Evolutionary conservation across 2,888 invertebrate species (phyloP), one percentile per base, ranked within the genome.

Genomic region (Calliphora vomitoria): DNA sequence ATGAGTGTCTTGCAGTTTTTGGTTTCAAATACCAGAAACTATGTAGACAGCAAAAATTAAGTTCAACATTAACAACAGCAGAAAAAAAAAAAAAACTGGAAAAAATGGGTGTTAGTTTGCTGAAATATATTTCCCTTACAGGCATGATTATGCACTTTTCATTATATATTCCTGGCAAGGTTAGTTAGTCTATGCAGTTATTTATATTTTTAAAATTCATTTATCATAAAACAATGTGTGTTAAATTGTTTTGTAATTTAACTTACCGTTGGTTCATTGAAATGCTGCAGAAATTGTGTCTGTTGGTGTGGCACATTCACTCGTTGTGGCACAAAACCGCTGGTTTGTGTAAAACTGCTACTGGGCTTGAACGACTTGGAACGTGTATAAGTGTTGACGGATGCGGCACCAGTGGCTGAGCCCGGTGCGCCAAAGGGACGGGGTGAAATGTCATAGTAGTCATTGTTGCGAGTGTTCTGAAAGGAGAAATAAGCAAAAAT

Each of bases 371-470:
- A 91, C 38, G 93, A 90, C 90, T 93, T 92, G 38, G 92, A 90
- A 87, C 93, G 92, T 74, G 90, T 90, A 88, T 92, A 92, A 55
- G 60, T 78, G 60, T 53, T 83, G 31, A 53, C 62, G 8, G 86
- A 85, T 44, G 89, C 78, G 6, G 88, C 81, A 53, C 87, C 87
- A 58, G 50, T 75, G 10, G 58, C 85, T 31, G 85, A 83, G 72
- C 90, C 89, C 18, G 90, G 88, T 82, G 90, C 90, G 68, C 93
- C 93, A 90, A 94, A 94, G 88, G 94, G 94, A 86, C 94, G 92
- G 82, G 94, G 94, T 87, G 94, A 93, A 75, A 93, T 92, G 89
- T 94, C 94, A 90, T 92, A 94, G 89, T 91, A 93, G 74, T 94
- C 93, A 75, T 93, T 90, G 82, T 91, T 93, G 76, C 93, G 93